Evolutionary conservation across 2,113 vertebrate genomes (phyloP), one percentile per base, ranked within the genome.

Genomic region (Willisornis vidua): DNA sequence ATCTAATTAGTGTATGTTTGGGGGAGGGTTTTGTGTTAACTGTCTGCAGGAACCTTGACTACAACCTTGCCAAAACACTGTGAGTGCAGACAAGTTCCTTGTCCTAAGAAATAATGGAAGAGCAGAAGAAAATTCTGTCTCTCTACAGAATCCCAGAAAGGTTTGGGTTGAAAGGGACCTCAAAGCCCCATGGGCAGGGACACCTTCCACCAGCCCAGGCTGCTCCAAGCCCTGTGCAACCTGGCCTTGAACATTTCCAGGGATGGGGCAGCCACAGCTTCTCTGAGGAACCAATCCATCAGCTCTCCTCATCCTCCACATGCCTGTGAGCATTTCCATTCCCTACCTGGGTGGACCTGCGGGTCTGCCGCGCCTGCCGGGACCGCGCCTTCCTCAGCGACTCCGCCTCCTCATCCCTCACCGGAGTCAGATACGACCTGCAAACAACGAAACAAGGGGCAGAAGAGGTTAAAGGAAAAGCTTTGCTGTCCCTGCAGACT

Each of bases 371-470:
- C 73, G 99, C 99, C 86, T 99, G 99, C 86, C 99, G 98, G 83
- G 99, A 99, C 43, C 98, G 98, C 0, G 99, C 99, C 97, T 99
- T 99, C 92, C 99, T 98, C 97, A 99, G 98, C 11, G 99, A 99
- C 58, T 99, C 99, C 0, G 99, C 99, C 71, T 99, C 99, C 83
- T 99, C 99, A 95, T 99, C 99, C 45, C 99, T 97, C 70, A 99
- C 98, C 0, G 99, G 99, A 35, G 98, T 98, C 97, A 99, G 97
- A 94, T 98, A 98, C 0, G 98, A 98, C 95, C 98, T 98, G 90
- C 73, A 1, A 39, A 58, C 67, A 12, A 33, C 14, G 31, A 54
- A 28, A n/a, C 39, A 41, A 51, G 22, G 19, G 59, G 68, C 55
- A 85, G 62, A 28, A 86, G 33, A 73, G 19, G 39, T 65, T 89